Evolutionary conservation across 2,888 invertebrate genomes (phyloP).

Genomic region (Hoplodrina ambigua): DNA sequence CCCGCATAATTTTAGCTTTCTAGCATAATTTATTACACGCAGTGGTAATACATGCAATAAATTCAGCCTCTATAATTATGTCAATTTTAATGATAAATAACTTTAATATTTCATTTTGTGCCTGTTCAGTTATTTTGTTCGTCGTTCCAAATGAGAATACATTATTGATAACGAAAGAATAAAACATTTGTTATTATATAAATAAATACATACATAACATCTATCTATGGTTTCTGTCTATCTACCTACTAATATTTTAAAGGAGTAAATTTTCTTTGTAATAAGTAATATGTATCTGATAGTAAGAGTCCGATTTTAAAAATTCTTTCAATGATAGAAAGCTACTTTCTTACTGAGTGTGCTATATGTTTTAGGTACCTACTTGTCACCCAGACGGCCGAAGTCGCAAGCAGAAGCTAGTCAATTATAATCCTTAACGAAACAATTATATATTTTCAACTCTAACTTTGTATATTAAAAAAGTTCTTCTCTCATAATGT

Average conservation of each 20-base stretch:
- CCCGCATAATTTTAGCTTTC: slow-evolving; percentile 57
- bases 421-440: not conserved
- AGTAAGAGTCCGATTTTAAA: no score
- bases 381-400: no score
- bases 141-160: slow-evolving; percentile 1
- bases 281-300: no score
- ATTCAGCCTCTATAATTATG: slow-evolving; percentile 54
- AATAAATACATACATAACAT: no score
- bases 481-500: slow-evolving; percentile 37
- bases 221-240: no score
- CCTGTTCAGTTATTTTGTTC: slow-evolving; percentile 8
- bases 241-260: no score
- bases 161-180: not conserved
- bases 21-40: slow-evolving; percentile 62
- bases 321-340: no score
- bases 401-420: no score
- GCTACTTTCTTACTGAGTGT: no score
- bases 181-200: no score
- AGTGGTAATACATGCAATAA: slow-evolving; percentile 58
- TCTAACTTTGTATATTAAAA: slow-evolving; percentile 35
- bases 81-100: slow-evolving; percentile 62
- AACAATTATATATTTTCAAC: slow-evolving; percentile 16
- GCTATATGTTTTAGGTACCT: no score
- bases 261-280: no score
- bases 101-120: slow-evolving; percentile 41